Base-by-base conservation (phyloP, 2,113 vertebrate species). In the Mesoclemmys tuberculata region DNA sequence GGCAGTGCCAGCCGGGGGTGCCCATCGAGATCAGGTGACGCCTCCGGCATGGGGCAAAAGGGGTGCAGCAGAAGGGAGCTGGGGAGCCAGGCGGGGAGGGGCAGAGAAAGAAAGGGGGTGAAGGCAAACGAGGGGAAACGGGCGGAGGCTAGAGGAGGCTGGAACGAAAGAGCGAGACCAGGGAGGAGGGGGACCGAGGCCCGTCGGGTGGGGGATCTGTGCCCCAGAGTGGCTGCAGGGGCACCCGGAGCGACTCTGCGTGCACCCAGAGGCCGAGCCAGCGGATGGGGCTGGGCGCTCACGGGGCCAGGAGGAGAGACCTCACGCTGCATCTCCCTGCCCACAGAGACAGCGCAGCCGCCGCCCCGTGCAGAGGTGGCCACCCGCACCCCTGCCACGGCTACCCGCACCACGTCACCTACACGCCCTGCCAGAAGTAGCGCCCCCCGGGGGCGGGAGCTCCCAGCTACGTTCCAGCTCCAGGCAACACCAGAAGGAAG, bases 11-110 rank as follows among this genome's bases (percentile, higher is more conserved):
- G 96, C 98, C 98, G 11, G 97, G 98, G 92, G 87, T 97, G 1
- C 97, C 97, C 8, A 98, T 98, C 78, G 98, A 99, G 85, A 98
- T 98, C 90, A 97, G 98, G 99, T 99, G 97, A 98, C 2, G 94
- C 95, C 82, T 96, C 95, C 92, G 78, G 94, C 89, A 93, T 89
- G 77, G 92, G 38, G 74, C n/a, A 2, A 8, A 0, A 49, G 26
- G 46, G 12, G 8, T 1, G 1, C 31, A 0, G 14, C 3, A 16
- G 31, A 64, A 64, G 61, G 61, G 61, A 64, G 61, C 13, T 18
- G 29, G 58, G 58, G 29, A 31, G 3, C 16, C 18, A 9, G 61
- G 61, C 4, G 18, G 31, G 31, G 18, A 52, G 64, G 61, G 61
- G 9, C 58, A 82, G 46, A 9, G 1, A 22, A 12, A 21, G 26